Evolutionary conservation across 2,797 vertebrate genomes (phyloP).

Genomic region (Labeo calbasu): DNA sequence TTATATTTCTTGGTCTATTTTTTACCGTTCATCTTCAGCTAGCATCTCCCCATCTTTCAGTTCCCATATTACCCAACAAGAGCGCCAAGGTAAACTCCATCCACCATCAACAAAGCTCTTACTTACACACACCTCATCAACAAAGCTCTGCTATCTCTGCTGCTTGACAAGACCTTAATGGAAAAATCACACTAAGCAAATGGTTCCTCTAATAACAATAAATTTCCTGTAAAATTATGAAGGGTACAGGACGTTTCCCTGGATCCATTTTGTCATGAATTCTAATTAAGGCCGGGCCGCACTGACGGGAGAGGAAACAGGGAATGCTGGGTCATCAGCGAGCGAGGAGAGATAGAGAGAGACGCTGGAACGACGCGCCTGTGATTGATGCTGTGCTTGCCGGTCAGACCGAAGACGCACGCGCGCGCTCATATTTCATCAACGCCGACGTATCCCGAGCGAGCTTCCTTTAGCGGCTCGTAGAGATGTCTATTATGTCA

Average conservation of each 20-base stretch:
- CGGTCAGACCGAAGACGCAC: constrained; percentile 77
- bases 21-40: constrained; percentile 75
- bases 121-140: constrained; percentile 74
- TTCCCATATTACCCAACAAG: constrained; percentile 87
- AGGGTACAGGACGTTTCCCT: constrained; percentile 95
- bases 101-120: constrained; percentile 88
- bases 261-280: constrained; percentile 99
- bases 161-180: constrained; percentile 98
- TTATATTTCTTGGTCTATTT: neutral
- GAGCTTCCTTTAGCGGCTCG: neutral
- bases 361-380: constrained; percentile 68
- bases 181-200: constrained; percentile 99
- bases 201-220: constrained; percentile 99
- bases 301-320: constrained; percentile 66
- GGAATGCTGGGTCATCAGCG: constrained; percentile 98
- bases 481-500: neutral
- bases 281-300: constrained; percentile 88
- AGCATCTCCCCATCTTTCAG: constrained; percentile 76
- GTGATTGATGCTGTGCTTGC: constrained; percentile 90
- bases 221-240: constrained; percentile 99
- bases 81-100: constrained; percentile 97
- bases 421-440: constrained; percentile 72
- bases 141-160: constrained; percentile 87
- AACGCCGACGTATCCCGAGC: constrained; percentile 83
- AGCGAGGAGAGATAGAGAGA: constrained; percentile 67